These are phyloP conservation scores for Petaurus breviceps DNA, from an alignment of 2,113 vertebrate species.

Conservation along the genomic window DNA sequence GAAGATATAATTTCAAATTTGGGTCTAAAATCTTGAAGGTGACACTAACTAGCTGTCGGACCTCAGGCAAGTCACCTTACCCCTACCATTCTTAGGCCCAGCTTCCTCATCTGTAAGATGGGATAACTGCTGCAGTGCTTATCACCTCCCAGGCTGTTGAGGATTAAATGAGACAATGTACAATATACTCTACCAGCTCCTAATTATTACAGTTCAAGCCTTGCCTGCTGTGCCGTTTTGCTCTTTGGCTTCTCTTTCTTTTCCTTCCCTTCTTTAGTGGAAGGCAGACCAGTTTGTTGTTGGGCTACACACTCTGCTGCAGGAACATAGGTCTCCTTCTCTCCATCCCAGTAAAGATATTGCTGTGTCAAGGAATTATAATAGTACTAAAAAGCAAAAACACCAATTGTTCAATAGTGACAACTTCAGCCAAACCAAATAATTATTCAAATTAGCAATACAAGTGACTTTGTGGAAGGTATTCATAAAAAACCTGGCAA, in stretches of 20 bases:
- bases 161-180: background rate
- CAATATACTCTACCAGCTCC: background rate
- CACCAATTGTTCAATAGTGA: background rate
- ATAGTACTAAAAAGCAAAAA: conserved; percentile 89
- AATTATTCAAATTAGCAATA: background rate
- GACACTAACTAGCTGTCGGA: background rate
- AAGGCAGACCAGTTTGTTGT: conserved; percentile 81
- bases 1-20: background rate
- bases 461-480: background rate
- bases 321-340: conserved; percentile 95
- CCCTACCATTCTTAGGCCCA: background rate
- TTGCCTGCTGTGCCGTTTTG: conserved; percentile 98
- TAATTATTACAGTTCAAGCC: background rate
- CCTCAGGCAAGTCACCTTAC: background rate
- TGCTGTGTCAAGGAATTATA: conserved; percentile 98
- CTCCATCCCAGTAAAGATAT: conserved; percentile 98
- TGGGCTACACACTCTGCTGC: conserved; percentile 85
- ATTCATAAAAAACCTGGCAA: background rate
- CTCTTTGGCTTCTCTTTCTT: conserved; percentile 99
- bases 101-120: background rate
- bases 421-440: background rate
- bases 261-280: conserved; percentile 91
- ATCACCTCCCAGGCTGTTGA: background rate
- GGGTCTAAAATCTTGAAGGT: background rate
- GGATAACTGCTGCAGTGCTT: background rate